Conservation (phyloP, 2,113 vertebrate genomes). For the Murina feae region DNA sequence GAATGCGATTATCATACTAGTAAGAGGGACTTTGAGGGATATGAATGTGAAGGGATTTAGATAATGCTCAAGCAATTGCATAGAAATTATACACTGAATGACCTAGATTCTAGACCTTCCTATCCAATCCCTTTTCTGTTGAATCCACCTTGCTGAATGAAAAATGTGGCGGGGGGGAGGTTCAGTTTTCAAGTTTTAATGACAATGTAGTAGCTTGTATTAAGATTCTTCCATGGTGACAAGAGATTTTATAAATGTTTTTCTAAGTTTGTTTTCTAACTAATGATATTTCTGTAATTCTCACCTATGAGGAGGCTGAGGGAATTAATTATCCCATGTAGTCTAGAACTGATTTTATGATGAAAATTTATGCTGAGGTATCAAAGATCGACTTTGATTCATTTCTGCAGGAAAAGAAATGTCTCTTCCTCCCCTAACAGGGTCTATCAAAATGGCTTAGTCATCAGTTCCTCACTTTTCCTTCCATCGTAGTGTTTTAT, state of each 20-base stretch:
- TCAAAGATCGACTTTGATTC: slow-evolving; percentile 29
- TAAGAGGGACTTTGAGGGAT: slow-evolving; percentile 16
- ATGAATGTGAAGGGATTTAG: background rate
- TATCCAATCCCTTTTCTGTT: background rate
- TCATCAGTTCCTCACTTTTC: background rate
- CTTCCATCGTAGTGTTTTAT: background rate
- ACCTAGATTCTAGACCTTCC: slow-evolving; percentile 23
- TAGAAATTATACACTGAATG: background rate
- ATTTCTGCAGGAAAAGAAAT: slow-evolving; percentile 1
- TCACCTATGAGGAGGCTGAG: background rate
- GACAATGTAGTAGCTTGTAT: background rate
- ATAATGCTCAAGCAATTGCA: background rate
- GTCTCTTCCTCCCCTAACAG: background rate
- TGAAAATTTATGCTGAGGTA: slow-evolving; percentile 23
- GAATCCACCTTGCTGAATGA: background rate
- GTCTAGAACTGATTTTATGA: slow-evolving; percentile 28
- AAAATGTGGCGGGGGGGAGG: background rate
- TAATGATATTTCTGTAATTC: slow-evolving; percentile 34
- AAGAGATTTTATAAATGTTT: slow-evolving; percentile 41
- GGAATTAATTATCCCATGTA: slow-evolving; percentile 53
- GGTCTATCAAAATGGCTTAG: background rate
- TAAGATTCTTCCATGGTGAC: background rate
- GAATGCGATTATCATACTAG: background rate
- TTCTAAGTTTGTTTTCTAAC: slow-evolving; percentile 36
- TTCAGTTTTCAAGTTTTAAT: background rate